These are phyloP conservation scores for Lasiommata megera DNA, from an alignment of 2,888 invertebrate genomes.

Conservation along the genomic window DNA sequence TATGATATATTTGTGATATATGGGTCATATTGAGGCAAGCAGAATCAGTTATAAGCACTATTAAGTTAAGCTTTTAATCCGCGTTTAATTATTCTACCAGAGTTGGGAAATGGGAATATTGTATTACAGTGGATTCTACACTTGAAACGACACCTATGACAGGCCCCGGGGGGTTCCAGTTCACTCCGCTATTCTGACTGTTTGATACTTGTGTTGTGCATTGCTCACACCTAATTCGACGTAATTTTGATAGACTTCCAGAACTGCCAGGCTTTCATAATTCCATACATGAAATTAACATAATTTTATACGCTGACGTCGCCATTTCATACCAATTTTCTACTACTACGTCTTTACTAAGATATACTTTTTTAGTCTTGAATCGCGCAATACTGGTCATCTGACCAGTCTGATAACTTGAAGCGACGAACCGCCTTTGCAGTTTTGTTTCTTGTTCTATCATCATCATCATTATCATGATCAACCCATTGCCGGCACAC, in stretches of 20 bases:
- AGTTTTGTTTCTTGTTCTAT: no score
- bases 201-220: conserved; percentile 25
- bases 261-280: no score
- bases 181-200: conserved; percentile 31
- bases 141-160: conserved; percentile 35
- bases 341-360: no score
- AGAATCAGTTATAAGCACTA: conserved; percentile 22
- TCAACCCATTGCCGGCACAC: no score
- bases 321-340: no score
- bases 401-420: no score
- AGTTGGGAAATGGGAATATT: conserved; percentile 28
- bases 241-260: neutral
- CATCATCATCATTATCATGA: no score
- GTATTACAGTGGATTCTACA: conserved; percentile 21
- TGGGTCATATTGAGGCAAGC: conserved; percentile 13
- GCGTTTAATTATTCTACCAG: conserved; percentile 31
- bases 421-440: no score
- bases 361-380: no score
- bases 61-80: conserved; percentile 31
- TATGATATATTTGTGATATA: neutral
- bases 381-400: no score
- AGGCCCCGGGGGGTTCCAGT: conserved; percentile 30
- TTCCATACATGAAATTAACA: no score
- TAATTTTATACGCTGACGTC: no score
- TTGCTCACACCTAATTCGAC: neutral